Conservation (phyloP, 2,888 invertebrate species). For the Hermaeophaga mercurialis region DNA sequence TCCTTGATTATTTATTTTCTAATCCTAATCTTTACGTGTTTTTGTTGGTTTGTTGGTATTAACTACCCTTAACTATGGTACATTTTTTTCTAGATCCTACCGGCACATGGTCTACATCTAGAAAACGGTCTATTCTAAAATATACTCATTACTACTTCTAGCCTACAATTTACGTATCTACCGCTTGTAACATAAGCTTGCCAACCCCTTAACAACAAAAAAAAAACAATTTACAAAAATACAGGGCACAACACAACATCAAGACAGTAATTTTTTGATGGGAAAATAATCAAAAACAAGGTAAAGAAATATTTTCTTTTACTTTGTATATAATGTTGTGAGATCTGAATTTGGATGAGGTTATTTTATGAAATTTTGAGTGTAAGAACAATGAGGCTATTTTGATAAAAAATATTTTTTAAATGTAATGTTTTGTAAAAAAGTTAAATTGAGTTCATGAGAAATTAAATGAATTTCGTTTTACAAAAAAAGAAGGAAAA, state of each 20-base stretch:
- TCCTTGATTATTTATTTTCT: too few species aligned
- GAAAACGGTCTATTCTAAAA: slow-evolving; percentile 22
- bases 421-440: too few species aligned
- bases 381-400: background rate
- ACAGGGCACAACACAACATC: slow-evolving; percentile 57
- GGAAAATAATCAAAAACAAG: slow-evolving; percentile 13
- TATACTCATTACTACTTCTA: slow-evolving; percentile 32
- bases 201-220: slow-evolving; percentile 58
- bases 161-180: slow-evolving; percentile 46
- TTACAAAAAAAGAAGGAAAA: too few species aligned
- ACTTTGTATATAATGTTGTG: slow-evolving; percentile 18
- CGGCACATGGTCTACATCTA: slow-evolving; percentile 7
- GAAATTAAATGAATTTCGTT: too few species aligned
- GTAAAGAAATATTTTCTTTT: too few species aligned
- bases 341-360: background rate
- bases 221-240: slow-evolving; percentile 57
- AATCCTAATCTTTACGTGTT: too few species aligned
- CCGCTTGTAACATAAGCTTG: slow-evolving; percentile 54
- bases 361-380: background rate
- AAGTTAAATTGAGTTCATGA: too few species aligned
- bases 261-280: slow-evolving; percentile 34
- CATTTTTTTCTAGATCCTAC: background rate
- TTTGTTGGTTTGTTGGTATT: too few species aligned
- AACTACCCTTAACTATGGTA: background rate
- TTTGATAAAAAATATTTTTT: too few species aligned